These are phyloP conservation scores for Plebejus melissa DNA, from an alignment of 2,888 invertebrate species.

Conservation along the genomic window DNA sequence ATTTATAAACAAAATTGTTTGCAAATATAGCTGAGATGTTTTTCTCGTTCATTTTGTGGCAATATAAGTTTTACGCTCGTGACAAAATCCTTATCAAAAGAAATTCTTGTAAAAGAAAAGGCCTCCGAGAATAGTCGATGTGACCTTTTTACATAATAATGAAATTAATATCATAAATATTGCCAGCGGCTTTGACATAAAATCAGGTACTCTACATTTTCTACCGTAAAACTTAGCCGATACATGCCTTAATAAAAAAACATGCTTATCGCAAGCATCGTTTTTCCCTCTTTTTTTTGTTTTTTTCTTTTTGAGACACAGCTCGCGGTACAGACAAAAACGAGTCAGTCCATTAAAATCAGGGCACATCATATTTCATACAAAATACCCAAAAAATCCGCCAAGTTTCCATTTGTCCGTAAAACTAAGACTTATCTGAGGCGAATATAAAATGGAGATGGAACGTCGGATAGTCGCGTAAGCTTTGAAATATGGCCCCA, in stretches of 20 bases:
- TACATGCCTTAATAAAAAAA: too few species aligned
- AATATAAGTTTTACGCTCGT: neutral
- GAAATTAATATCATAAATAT: neutral
- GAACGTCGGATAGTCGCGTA: conserved; percentile 61
- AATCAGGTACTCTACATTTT: too few species aligned
- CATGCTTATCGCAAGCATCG: neutral
- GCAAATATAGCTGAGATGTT: neutral
- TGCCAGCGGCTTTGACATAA: neutral
- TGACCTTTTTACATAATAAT: neutral
- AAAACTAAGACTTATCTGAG: conserved; percentile 57
- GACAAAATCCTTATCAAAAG: neutral
- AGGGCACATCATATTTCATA: neutral
- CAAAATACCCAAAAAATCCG: neutral
- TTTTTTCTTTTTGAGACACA: too few species aligned
- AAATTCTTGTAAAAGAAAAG: conserved; percentile 13
- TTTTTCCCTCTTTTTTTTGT: neutral
- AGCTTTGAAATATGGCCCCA: conserved; percentile 59
- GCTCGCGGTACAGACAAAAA: neutral
- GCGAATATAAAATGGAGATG: conserved; percentile 66
- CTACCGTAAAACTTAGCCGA: too few species aligned
- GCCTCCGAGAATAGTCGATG: neutral
- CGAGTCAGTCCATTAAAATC: neutral
- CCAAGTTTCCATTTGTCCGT: conserved; percentile 49
- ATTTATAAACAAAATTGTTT: neutral
- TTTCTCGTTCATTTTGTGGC: neutral